phyloP scores from a whole-genome alignment of 2,113 vertebrate species.

The Syngnathus typhle region DNA sequence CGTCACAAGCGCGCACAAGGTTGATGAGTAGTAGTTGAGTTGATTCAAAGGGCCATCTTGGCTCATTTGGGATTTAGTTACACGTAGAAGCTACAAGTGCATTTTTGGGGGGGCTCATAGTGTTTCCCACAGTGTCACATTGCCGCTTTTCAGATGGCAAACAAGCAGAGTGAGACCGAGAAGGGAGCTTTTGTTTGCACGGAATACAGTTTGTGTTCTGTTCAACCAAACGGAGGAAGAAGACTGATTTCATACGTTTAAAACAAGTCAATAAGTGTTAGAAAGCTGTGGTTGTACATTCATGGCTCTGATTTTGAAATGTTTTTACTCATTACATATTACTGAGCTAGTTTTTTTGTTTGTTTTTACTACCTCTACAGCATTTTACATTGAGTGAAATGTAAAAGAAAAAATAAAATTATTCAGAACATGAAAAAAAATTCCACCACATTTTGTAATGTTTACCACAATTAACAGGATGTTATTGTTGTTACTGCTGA shows the following conservation, averaged over 20 bases:
- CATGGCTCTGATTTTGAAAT: background rate
- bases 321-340: background rate
- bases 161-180: slow-evolving; percentile 12
- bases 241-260: slow-evolving; percentile 4
- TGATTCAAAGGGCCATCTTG: background rate
- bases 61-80: background rate
- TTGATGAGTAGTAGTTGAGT: slow-evolving; percentile 48
- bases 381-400: background rate
- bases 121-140: slow-evolving; percentile 30
- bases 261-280: background rate
- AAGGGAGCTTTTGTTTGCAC: slow-evolving; percentile 17
- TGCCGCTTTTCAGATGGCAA: slow-evolving; percentile 25
- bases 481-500: background rate
- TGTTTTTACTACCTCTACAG: background rate
- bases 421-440: background rate
- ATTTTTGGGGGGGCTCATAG: background rate
- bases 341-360: background rate
- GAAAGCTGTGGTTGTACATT: background rate
- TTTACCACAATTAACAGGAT: background rate
- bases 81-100: background rate
- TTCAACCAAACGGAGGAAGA: slow-evolving; percentile 16
- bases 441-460: background rate
- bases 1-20: slow-evolving; percentile 65
- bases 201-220: slow-evolving; percentile 11
- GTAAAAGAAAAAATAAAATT: background rate